Base-by-base conservation (phyloP, 2,797 vertebrate species). In the Clarias pachynema region DNA sequence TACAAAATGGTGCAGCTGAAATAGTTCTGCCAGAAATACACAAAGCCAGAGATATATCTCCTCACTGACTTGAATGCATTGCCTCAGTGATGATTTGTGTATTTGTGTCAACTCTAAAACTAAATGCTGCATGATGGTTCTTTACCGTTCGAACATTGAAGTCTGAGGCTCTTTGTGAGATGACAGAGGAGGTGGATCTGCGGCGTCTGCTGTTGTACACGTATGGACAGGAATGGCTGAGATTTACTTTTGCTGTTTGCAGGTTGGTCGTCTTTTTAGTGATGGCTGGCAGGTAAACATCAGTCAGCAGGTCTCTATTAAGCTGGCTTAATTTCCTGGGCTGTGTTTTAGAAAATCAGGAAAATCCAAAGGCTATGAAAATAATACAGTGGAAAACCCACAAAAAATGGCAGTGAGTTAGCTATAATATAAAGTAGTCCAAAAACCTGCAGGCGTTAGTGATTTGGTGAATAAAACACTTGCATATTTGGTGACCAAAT, bases 211-310 rank as follows among this genome's bases (percentile, higher is more conserved):
- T 93, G 86, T 91, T 91, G 29, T 91, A 90, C 56, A 94, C 91
- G 79, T 94, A 93, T 4, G 93, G 91, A 20, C 94, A 94, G 49
- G 95, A 95, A 89, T 95, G 94, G 86, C 92, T 95, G 84, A 96
- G 93, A 78, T 90, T 75, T 6, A 90, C 91, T 83, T 90, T 88
- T 10, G 92, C 37, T 0, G 92, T 89, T 59, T 72, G 91, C 24
- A 95, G 91, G 73, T 89, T 93, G 15, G 93, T 91, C 0, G 88
- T 79, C 79, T 92, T 95, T 0, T 89, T 81, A 31, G 88, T 83
- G 88, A 96, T 91, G 80, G 91, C 87, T 0, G 95, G 96, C 29
- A 96, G 94, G 88, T 94, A 93, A 53, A 89, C 8, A 7, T 91
- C 90, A 7, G 88, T 91, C 87, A 72, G 7, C 56, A 12, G 69